Evolutionary conservation across 2,113 vertebrate species (phyloP).

Genomic region (Syngnathoides biaculeatus): DNA sequence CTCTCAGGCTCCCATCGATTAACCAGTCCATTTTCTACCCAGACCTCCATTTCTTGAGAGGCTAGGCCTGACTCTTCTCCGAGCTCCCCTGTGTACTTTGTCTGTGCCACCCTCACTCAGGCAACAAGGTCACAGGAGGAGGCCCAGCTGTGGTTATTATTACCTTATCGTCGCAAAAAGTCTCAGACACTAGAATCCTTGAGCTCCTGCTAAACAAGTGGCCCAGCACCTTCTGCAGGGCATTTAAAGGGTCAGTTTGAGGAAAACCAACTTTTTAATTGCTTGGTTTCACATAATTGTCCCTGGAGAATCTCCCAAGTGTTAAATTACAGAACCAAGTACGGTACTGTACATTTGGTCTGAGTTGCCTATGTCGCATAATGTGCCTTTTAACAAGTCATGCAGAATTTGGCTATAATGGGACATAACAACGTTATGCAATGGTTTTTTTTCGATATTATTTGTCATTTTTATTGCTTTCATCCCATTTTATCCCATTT

Average conservation of each 20-base stretch:
- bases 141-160: conserved; percentile 47
- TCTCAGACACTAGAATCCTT: background rate
- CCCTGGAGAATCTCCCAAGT: background rate
- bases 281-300: background rate
- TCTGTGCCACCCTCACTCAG: conserved; percentile 22
- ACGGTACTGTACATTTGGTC: too few species aligned
- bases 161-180: background rate
- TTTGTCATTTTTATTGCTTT: too few species aligned
- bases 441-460: too few species aligned
- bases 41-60: conserved; percentile 30
- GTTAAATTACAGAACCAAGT: background rate
- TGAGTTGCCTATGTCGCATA: background rate
- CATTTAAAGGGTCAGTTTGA: background rate
- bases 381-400: background rate
- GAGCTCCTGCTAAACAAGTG: background rate
- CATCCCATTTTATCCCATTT: too few species aligned
- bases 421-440: too few species aligned
- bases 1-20: conserved; percentile 49
- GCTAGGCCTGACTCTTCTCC: conserved; percentile 27
- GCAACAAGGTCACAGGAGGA: conserved; percentile 49
- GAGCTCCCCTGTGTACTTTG: conserved; percentile 20
- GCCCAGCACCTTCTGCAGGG: conserved; percentile 9
- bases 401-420: background rate
- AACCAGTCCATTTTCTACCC: conserved; percentile 49
- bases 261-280: background rate